Percentiles rank a stretch among this genome's conserved stretches.
phyloP scores from a whole-genome alignment of 2,113 vertebrate species.

The Zapus hudsonius region DNA sequence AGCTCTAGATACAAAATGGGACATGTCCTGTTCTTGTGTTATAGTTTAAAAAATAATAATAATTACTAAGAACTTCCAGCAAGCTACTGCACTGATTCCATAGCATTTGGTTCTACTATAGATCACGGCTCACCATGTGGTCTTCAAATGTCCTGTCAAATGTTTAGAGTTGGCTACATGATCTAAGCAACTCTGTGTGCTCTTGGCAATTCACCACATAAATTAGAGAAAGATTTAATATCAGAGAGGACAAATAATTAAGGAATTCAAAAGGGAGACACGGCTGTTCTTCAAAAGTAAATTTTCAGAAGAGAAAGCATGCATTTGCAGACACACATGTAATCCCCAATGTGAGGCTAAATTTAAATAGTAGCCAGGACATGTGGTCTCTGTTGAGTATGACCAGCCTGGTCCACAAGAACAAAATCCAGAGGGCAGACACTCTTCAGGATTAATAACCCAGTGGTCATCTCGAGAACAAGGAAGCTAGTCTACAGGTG shows the following conservation, averaged over 20 bases:
- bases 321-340: constrained; percentile 57
- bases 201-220: constrained; percentile 69
- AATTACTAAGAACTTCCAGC: constrained; percentile 39
- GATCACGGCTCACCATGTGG: constrained; percentile 62
- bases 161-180: constrained; percentile 75
- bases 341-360: constrained; percentile 47
- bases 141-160: constrained; percentile 75
- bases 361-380: constrained; percentile 49
- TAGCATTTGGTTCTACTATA: constrained; percentile 1
- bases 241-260: constrained; percentile 77
- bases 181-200: constrained; percentile 76
- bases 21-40: not conserved
- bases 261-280: constrained; percentile 77
- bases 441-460: constrained; percentile 33
- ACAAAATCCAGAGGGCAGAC: constrained; percentile 20
- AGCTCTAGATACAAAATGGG: not conserved
- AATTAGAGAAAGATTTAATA: constrained; percentile 76
- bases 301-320: constrained; percentile 78
- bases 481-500: constrained; percentile 20
- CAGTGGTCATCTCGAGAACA: not conserved
- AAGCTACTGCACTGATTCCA: constrained; percentile 9
- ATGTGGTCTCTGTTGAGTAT: constrained; percentile 34
- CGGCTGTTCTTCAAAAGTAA: constrained; percentile 78
- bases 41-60: constrained; percentile 33
- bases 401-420: constrained; percentile 4